Evolutionary conservation across 2,113 vertebrate species (phyloP), one percentile per base, ranked within the genome.

Genomic region (Sarotherodon lohbergeri): DNA sequence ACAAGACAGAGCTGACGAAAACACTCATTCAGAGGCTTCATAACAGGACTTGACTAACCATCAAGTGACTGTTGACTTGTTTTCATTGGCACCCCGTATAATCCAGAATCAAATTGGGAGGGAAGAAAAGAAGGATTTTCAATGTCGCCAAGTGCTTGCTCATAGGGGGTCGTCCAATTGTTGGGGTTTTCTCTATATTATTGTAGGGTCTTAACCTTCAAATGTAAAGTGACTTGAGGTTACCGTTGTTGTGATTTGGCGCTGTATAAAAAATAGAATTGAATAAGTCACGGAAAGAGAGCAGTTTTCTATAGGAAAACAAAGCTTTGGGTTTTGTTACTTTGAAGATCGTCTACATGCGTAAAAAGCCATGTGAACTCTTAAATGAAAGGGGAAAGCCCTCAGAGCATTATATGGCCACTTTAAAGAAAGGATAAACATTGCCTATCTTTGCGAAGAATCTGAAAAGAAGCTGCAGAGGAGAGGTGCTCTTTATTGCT

Each of bases 1-100:
- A 71, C 39, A 43, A 71, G 39, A 0, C 43, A 0, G 66, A 9
- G n/a, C 36, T 43, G 39, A 71, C 5, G 0, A 27, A 73, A 48
- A 48, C 22, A 10, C 14, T 76, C 24, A 76, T 22, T 7, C 16
- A 48, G 9, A 29, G 68, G 13, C 41, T 73, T 73, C 8, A 27
- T 4, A 46, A 4, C 13, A 73, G 1, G 68, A 46, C 66, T 73
- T 4, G 7, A 29, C 41, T 73, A 71, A 43, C n/a, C 24, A 76
- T 48, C 12, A 43, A 1, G 68, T 76, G 39, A 73, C 16, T 19
- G 59, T 34, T 63, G 59, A 63, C 16, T 1, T 36, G 3, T 2
- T 17, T 34, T 63, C 29, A 34, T 11, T 0, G 59, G 59, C 4
- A 16, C 17, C 59, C 59, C 1, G 9, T 36, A 63, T 34, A 63